Conservation (phyloP, 2,113 vertebrate genomes). For the Menura novaehollandiae region DNA sequence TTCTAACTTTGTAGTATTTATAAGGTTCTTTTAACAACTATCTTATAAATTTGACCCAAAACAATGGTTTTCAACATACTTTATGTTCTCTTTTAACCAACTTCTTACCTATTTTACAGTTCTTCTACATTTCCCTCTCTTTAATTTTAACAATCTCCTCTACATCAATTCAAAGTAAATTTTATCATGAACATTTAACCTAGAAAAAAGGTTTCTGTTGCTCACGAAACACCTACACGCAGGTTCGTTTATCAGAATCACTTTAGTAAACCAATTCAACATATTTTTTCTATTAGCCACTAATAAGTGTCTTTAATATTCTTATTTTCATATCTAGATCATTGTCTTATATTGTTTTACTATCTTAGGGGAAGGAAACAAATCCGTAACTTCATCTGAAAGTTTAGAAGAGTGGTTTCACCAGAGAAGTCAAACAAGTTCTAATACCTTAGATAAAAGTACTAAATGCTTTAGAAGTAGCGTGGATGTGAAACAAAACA, state of each 20-base stretch:
- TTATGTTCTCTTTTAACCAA: not conserved
- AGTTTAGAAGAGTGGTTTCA: not conserved
- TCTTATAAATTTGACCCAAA: not conserved
- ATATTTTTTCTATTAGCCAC: not conserved
- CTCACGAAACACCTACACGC: not conserved
- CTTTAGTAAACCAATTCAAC: not conserved
- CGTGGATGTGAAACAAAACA: not conserved
- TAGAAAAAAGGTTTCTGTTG: not conserved
- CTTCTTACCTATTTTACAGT: not conserved
- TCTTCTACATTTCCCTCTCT: not conserved
- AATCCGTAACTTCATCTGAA: not conserved
- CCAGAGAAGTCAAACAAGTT: not conserved
- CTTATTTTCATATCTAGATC: not conserved
- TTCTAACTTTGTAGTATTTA: not conserved
- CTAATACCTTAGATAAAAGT: not conserved
- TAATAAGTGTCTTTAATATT: not conserved
- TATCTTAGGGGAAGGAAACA: not conserved
- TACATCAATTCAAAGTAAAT: not conserved
- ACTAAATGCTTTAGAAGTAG: not conserved
- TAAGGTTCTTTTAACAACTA: not conserved
- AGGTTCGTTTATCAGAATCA: not conserved
- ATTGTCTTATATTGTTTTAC: not conserved
- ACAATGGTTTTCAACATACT: not conserved
- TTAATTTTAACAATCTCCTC: not conserved
- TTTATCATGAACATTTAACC: not conserved